phyloP scores from a whole-genome alignment of 2,113 vertebrate species.

The Myrmophylax atrothorax region DNA sequence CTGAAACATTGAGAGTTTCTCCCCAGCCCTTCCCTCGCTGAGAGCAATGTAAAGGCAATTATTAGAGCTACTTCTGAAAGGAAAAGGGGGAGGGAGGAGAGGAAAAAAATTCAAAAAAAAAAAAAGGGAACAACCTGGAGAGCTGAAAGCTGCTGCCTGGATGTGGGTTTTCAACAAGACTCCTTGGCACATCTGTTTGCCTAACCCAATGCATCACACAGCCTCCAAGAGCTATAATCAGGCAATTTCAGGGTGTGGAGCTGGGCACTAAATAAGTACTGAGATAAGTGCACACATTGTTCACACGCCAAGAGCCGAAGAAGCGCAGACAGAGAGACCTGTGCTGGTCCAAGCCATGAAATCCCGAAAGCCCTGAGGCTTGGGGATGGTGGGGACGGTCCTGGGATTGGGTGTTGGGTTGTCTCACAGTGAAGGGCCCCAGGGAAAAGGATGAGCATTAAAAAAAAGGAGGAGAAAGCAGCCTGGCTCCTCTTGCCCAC shows the following conservation, averaged over 20 bases:
- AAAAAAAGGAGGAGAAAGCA: not conserved
- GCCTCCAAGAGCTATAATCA: slow-evolving; percentile 78
- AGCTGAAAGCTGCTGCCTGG: slow-evolving; percentile 23
- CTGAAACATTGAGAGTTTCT: slow-evolving; percentile 26
- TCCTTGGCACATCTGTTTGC: slow-evolving; percentile 79
- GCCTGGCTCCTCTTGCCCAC: not conserved
- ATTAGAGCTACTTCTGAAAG: slow-evolving; percentile 45
- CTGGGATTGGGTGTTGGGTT: not conserved
- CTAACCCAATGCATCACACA: slow-evolving; percentile 68
- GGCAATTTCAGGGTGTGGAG: slow-evolving; percentile 71
- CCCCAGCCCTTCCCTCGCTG: slow-evolving; percentile 51
- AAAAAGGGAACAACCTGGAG: not conserved
- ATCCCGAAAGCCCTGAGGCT: not conserved
- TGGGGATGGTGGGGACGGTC: not conserved
- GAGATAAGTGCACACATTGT: slow-evolving; percentile 69
- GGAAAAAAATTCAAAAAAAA: not conserved
- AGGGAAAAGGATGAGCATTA: not conserved
- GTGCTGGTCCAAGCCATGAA: not conserved
- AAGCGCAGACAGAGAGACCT: not conserved
- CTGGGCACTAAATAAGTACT: slow-evolving; percentile 70
- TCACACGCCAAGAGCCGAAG: slow-evolving; percentile 34
- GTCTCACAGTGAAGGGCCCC: accelerated
- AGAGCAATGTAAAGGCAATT: slow-evolving; percentile 53
- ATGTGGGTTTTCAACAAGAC: slow-evolving; percentile 64
- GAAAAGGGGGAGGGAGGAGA: not conserved